These are phyloP conservation scores for Girardia tigrina DNA, from an alignment of 2,888 invertebrate genomes.

Conservation along the genomic window DNA sequence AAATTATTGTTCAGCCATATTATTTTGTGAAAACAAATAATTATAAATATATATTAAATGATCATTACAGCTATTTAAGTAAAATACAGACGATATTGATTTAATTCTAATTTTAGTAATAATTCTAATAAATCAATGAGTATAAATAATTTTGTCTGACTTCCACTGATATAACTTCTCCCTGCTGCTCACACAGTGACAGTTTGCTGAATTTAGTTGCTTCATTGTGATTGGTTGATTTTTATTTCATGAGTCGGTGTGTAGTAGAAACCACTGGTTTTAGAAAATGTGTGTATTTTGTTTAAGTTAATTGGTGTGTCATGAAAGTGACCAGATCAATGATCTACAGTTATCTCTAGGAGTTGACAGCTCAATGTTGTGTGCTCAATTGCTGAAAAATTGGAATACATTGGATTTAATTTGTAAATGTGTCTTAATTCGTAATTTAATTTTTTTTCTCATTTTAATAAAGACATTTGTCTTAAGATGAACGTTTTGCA, in stretches of 20 bases:
- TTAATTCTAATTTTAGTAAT: conserved; percentile 15
- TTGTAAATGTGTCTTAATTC: not conserved
- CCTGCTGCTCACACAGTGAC: conserved; percentile 10
- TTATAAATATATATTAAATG: too few relatives aligned
- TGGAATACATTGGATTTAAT: conserved; percentile 8
- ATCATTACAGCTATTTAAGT: too few relatives aligned
- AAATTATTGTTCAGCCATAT: too few relatives aligned
- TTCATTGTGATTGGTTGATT: conserved; percentile 8
- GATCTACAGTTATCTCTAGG: conserved; percentile 20
- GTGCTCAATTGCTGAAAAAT: conserved; percentile 18
- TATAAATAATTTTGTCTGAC: conserved; percentile 23
- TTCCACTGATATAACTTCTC: conserved; percentile 3
- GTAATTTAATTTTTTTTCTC: not conserved
- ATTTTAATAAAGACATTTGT: not conserved
- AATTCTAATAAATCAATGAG: not conserved
- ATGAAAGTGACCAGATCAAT: conserved; percentile 17
- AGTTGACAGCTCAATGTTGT: conserved; percentile 17
- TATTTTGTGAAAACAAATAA: too few relatives aligned
- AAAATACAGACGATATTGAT: too few relatives aligned
- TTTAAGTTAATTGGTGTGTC: conserved; percentile 13
- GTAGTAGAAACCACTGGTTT: not conserved
- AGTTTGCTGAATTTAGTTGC: not conserved
- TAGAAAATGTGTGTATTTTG: not conserved
- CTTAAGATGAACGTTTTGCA: not conserved
- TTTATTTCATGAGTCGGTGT: conserved; percentile 4